Percentiles rank a stretch among this genome's conserved stretches.
These are phyloP conservation scores for Corvus moneduloides DNA, from an alignment of 2,113 vertebrate species.

Conservation along the genomic window DNA sequence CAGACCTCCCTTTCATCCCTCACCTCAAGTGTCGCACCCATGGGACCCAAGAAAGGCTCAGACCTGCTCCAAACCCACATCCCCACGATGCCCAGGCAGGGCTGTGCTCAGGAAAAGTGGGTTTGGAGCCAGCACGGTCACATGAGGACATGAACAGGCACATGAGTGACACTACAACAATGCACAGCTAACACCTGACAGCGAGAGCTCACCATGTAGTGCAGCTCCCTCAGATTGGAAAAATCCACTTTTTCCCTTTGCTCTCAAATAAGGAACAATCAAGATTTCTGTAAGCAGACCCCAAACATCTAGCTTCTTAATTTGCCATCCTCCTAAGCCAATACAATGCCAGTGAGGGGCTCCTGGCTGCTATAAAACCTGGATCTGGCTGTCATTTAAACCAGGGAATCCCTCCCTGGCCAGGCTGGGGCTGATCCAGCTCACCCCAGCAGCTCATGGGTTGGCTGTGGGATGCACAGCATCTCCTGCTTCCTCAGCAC, in stretches of 20 bases:
- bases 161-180: neutral
- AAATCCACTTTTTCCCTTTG: neutral
- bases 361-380: neutral
- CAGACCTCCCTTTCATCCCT: neutral
- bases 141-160: neutral
- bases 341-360: neutral
- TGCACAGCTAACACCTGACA: neutral
- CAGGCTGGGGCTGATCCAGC: neutral
- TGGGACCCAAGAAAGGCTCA: fast-evolving
- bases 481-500: neutral
- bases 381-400: neutral
- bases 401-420: neutral
- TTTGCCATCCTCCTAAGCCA: neutral
- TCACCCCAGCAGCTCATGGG: neutral
- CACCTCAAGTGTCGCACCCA: fast-evolving
- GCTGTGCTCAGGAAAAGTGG: neutral
- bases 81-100: neutral
- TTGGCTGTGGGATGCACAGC: neutral
- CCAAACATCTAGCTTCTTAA: neutral
- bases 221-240: fast-evolving
- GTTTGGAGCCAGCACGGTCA: neutral
- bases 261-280: neutral
- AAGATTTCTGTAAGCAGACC: neutral
- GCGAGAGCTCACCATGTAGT: fast-evolving
- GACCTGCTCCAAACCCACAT: neutral